phyloP scores from a whole-genome alignment of 1,140 invertebrate species.

The Penaeus japonicus region DNA sequence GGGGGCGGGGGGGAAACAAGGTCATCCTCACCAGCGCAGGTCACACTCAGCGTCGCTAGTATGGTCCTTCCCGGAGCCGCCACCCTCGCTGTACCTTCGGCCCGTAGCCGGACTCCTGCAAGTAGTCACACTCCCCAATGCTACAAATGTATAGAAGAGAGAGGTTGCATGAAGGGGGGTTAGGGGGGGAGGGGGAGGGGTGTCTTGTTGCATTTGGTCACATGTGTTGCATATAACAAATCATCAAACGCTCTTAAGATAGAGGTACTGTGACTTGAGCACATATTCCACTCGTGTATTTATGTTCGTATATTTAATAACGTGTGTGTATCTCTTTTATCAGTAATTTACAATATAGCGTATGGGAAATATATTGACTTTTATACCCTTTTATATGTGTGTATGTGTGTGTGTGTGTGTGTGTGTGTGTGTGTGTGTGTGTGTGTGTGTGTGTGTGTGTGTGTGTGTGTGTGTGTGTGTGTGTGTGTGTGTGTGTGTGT shows the following conservation, averaged over 20 bases:
- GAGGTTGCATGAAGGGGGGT: neutral
- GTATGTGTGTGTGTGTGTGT: too few species aligned
- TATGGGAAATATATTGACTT: too few species aligned
- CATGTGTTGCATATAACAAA: too few species aligned
- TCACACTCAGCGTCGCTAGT: constrained; percentile 47
- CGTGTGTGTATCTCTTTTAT: too few species aligned
- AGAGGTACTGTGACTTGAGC: neutral
- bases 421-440: too few species aligned
- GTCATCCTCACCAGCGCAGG: constrained; percentile 33
- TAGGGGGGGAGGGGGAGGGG: neutral
- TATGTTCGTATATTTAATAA: too few species aligned
- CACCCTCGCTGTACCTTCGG: constrained; percentile 32
- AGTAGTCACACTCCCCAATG: neutral
- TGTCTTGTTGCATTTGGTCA: neutral
- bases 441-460: too few species aligned
- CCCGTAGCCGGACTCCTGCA: constrained; percentile 27
- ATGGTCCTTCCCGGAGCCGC: constrained; percentile 11
- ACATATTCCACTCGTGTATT: too few species aligned
- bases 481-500: too few species aligned
- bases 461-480: too few species aligned
- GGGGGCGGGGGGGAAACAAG: neutral
- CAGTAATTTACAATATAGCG: too few species aligned
- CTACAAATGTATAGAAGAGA: neutral
- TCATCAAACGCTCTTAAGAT: neutral
- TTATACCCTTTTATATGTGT: too few species aligned